Conservation (phyloP, 2,797 vertebrate genomes). For the Lerista edwardsae region DNA sequence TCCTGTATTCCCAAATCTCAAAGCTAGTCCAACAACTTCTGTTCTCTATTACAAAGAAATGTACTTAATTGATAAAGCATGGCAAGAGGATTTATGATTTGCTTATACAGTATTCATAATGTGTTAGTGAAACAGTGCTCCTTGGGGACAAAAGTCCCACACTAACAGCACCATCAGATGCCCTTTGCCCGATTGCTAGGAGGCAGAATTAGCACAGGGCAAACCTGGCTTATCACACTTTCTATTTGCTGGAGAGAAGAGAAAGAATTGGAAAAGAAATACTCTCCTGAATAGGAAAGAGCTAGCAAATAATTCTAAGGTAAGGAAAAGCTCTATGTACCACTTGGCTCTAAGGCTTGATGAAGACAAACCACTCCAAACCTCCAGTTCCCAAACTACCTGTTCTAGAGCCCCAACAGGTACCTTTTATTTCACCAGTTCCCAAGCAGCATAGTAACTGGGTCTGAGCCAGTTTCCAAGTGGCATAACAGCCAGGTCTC, state of each 20-base stretch:
- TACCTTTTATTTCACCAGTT: neutral
- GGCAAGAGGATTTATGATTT: neutral
- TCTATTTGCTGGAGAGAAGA: neutral
- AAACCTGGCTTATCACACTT: neutral
- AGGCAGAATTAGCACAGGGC: neutral
- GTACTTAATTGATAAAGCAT: neutral
- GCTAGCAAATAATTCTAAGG: neutral
- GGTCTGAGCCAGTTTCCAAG: neutral
- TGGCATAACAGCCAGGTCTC: neutral
- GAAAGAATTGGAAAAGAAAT: no score
- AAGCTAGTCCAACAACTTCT: neutral
- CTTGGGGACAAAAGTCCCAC: neutral
- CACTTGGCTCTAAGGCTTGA: neutral
- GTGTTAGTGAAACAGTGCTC: neutral
- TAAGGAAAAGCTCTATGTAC: neutral
- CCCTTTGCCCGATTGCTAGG: slow-evolving; percentile 18
- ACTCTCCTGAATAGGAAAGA: neutral
- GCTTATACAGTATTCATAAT: neutral
- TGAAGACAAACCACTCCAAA: neutral
- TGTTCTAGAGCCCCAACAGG: no score
- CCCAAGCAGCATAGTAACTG: no score
- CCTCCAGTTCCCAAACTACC: neutral
- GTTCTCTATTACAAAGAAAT: neutral
- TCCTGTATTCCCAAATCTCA: neutral
- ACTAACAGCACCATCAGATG: neutral